Conservation (phyloP, 2,888 invertebrate species). For the Sipha maydis region DNA sequence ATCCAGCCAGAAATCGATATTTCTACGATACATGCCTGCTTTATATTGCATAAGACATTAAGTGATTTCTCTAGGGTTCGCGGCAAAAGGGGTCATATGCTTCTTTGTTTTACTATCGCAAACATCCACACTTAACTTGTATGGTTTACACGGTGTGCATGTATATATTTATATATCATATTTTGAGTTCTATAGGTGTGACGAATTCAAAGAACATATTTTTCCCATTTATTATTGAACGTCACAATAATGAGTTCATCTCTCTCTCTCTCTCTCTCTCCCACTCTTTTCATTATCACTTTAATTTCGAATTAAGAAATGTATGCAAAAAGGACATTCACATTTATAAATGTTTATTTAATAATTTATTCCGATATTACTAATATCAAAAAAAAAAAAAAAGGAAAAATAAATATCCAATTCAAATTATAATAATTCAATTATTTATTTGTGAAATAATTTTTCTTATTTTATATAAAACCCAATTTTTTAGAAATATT, state of each 20-base stretch:
- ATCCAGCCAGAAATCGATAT: slow-evolving; percentile 5
- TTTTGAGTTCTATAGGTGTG: neutral
- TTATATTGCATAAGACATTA: neutral
- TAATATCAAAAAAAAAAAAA: too few relatives aligned
- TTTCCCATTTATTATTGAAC: slow-evolving; percentile 7
- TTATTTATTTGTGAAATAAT: too few relatives aligned
- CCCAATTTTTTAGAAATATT: too few relatives aligned
- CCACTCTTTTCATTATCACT: neutral
- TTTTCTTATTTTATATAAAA: too few relatives aligned
- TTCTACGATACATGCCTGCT: neutral
- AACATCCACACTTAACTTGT: neutral
- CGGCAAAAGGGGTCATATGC: neutral
- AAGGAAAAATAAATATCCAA: too few relatives aligned
- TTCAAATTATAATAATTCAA: too few relatives aligned
- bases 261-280: too few relatives aligned
- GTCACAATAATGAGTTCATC: neutral
- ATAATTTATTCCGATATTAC: too few relatives aligned
- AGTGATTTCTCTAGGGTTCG: neutral
- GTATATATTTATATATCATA: neutral
- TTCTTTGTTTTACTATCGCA: neutral
- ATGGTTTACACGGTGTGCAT: neutral
- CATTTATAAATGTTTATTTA: too few relatives aligned
- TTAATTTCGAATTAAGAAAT: too few relatives aligned
- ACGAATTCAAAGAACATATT: neutral
- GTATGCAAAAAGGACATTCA: too few relatives aligned